Conservation (phyloP, 1,140 invertebrate genomes). For the Procambarus clarkii region DNA sequence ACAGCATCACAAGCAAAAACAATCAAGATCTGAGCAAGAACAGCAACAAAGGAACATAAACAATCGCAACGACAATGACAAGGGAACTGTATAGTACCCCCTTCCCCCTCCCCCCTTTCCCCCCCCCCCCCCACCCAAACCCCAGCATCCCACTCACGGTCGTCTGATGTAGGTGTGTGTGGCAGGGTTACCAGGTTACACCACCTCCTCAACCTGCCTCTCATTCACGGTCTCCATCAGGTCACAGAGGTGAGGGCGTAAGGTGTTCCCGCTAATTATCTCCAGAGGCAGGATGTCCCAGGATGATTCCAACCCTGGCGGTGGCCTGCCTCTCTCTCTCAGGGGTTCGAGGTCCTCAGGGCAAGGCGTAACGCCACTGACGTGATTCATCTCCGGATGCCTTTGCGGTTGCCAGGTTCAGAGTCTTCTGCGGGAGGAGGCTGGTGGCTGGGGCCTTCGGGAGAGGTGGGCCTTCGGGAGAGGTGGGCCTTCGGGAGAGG, state of each 20-base stretch:
- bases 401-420: neutral
- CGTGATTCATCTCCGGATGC: neutral
- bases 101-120: too few species aligned
- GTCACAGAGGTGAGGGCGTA: constrained; percentile 2
- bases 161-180: too few species aligned
- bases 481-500: too few species aligned
- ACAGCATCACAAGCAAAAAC: too few species aligned
- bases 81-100: too few species aligned
- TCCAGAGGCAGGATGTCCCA: neutral
- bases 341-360: neutral
- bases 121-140: too few species aligned
- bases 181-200: neutral
- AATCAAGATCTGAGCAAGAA: too few species aligned
- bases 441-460: neutral
- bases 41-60: too few species aligned
- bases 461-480: too few species aligned
- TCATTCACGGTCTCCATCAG: neutral
- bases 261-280: neutral
- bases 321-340: neutral
- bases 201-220: neutral
- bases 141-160: neutral
- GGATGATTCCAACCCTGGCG: neutral
- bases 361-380: neutral
- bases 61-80: too few species aligned
- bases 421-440: neutral